Conservation (phyloP, 2,797 vertebrate species). For the Neosilurus mollespiculum region DNA sequence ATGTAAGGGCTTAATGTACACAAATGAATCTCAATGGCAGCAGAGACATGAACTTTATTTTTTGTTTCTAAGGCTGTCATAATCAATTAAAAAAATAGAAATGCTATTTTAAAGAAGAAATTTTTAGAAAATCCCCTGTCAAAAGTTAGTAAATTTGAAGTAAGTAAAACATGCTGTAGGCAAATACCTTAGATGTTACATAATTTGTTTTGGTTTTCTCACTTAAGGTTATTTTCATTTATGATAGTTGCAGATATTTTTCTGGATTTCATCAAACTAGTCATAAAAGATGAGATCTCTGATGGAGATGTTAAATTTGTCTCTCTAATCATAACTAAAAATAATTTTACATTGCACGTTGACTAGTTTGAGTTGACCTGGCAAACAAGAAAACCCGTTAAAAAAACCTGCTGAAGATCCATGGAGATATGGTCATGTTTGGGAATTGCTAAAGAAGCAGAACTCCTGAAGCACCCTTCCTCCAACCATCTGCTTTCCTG, state of each 20-base stretch:
- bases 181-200: background rate
- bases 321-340: background rate
- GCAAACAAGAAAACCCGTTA: constrained; percentile 3
- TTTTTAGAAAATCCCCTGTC: background rate
- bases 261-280: background rate
- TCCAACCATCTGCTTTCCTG: constrained; percentile 70
- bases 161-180: background rate
- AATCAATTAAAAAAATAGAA: background rate
- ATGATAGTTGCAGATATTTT: background rate
- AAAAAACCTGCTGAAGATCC: constrained; percentile 52
- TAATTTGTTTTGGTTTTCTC: background rate
- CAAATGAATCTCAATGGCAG: background rate
- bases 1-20: background rate
- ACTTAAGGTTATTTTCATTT: background rate
- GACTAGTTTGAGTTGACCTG: background rate
- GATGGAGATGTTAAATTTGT: background rate
- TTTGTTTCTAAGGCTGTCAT: background rate
- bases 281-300: background rate
- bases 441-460: constrained; percentile 59
- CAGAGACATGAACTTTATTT: background rate
- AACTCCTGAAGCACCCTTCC: constrained; percentile 65
- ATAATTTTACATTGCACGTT: background rate
- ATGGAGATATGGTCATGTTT: constrained; percentile 60
- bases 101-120: background rate
- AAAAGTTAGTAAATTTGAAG: background rate